Base-by-base conservation (phyloP, 2,888 invertebrate species). In the Malacosoma neustria region DNA sequence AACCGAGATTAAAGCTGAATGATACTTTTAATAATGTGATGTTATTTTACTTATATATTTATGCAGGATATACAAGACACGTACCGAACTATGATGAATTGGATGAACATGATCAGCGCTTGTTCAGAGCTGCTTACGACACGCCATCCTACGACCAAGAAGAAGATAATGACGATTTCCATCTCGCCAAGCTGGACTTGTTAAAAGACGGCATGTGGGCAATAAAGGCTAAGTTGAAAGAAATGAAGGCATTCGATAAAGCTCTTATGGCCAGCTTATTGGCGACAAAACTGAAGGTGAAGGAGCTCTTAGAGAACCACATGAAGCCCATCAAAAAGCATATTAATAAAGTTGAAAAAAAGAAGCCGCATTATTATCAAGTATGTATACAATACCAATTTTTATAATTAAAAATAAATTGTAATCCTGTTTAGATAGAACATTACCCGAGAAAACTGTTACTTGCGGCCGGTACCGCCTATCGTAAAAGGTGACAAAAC, bases 121-220 rank as follows among this genome's bases (percentile, higher is more conserved):
- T 84, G n/a, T 70, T 66, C 47, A 60, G 76, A 29, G 73, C 74
- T 0, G 82, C 79, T 1, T 84, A 76, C 54, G 82, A 81, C 2
- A 67, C 76, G 3, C 77, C 73, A 1, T 45, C 68, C 1, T 77
- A 80, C 46, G 62, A 72, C 42, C 63, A 72, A 31, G 68, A 76
- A 3, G 53, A 69, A 3, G 64, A 73, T 30, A 61, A 68, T 1
- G 59, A 68, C 1, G 69, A 71, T 36, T 41, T 67, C 4, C 52
- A 71, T 2, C 42, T 54, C 0, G 70, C 66, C 46, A 77, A 80
- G 51, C 54, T 82, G 48, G 84, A 81, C 51, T 58, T 82, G 41
- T 54, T 79, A 11, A 81, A 82, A 41, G 82, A 80, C 35, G 73
- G 74, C 0, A 48, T 84, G 40, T 84, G 80, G 82, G 73, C 69